Conservation (phyloP, 2,113 vertebrate species). For the Tachuris rubrigastra region DNA sequence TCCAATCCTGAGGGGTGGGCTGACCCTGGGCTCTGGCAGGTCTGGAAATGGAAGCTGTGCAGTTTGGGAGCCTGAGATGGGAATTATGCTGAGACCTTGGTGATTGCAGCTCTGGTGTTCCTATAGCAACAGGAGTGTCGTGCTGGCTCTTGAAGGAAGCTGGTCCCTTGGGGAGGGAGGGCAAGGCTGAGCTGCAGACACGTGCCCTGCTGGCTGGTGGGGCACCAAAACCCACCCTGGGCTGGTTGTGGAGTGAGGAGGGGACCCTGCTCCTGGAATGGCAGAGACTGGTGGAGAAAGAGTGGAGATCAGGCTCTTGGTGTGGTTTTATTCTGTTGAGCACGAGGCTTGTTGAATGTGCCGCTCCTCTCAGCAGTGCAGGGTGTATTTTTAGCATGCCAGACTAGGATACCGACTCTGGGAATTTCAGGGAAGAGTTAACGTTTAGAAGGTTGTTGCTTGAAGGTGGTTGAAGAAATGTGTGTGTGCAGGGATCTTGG, state of each 20-base stretch:
- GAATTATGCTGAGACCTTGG: constrained; percentile 33
- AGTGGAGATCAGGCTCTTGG: neutral
- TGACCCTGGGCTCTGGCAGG: neutral
- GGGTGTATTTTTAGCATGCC: neutral
- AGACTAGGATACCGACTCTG: neutral
- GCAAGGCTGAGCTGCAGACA: neutral
- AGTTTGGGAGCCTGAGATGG: neutral
- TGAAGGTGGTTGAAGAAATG: neutral
- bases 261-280: accelerated
- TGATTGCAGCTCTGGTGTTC: constrained; percentile 50
- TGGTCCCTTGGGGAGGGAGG: neutral
- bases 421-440: neutral
- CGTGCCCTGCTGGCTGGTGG: neutral
- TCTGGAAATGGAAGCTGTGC: neutral
- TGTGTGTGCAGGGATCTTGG: neutral
- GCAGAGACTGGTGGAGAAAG: neutral
- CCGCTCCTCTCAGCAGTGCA: neutral
- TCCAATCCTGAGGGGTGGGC: neutral
- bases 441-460: neutral
- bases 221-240: neutral
- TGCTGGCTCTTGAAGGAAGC: constrained; percentile 43
- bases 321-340: neutral
- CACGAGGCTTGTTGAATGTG: neutral
- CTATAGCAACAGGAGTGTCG: constrained; percentile 65
- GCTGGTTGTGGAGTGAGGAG: neutral